Conservation (phyloP, 2,113 vertebrate species). For the Lepisosteus osseus region DNA sequence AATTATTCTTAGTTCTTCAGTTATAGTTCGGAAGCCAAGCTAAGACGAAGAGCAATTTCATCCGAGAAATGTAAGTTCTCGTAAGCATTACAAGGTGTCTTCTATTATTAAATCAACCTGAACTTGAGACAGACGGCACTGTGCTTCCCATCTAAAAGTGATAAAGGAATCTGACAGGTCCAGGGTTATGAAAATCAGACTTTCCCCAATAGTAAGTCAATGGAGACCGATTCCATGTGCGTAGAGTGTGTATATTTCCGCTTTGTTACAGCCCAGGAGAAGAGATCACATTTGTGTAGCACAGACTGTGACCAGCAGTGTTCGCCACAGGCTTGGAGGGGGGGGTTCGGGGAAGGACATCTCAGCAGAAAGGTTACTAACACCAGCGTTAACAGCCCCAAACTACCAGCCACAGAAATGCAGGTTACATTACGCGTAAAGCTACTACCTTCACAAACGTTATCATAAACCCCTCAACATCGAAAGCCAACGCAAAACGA, state of each 20-base stretch:
- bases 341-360: neutral
- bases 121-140: too few relatives aligned
- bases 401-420: constrained; percentile 36
- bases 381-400: constrained; percentile 4
- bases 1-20: too few relatives aligned
- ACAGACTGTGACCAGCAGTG: constrained; percentile 41
- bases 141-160: neutral
- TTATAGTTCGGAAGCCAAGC: neutral
- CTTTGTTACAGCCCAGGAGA: constrained; percentile 35
- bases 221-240: neutral
- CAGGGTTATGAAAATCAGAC: neutral
- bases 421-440: constrained; percentile 42
- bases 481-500: constrained; percentile 43
- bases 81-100: too few relatives aligned
- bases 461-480: constrained; percentile 62
- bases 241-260: constrained; percentile 13
- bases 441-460: constrained; percentile 55
- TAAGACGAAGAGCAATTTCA: neutral
- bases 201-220: neutral
- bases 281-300: constrained; percentile 49
- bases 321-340: constrained; percentile 32
- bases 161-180: neutral
- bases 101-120: too few relatives aligned
- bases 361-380: neutral
- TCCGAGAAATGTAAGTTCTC: too few relatives aligned